A percentile compares a stretch with the other conserved stretches of the same genome.
Evolutionary conservation across 1,140 invertebrate genomes (phyloP).

Genomic region (Trachymyrmex septentrionalis): DNA sequence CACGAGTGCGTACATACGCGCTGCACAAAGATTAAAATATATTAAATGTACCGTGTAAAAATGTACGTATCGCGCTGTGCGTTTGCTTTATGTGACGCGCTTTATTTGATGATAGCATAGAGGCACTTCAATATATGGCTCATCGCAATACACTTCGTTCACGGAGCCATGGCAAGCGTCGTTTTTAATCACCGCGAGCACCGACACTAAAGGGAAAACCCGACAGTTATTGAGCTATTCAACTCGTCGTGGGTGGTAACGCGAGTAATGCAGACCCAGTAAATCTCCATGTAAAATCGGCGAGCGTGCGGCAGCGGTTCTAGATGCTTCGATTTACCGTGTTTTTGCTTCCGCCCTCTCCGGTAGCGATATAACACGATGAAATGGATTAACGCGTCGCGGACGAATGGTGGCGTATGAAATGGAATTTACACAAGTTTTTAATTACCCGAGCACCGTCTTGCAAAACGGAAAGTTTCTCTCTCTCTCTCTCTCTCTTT

Average conservation of each 20-base stretch:
- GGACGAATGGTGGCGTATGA: constrained; percentile 4
- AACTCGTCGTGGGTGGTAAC: constrained; percentile 46
- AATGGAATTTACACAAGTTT: constrained; percentile 68
- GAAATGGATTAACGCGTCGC: constrained; percentile 18
- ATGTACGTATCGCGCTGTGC: background rate
- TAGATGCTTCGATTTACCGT: constrained; percentile 13
- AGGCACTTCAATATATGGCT: constrained; percentile 34
- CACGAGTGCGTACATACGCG: background rate
- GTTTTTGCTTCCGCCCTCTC: constrained; percentile 19
- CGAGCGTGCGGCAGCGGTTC: background rate
- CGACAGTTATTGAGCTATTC: constrained; percentile 55
- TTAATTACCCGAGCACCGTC: constrained; percentile 66
- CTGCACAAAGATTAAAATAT: background rate
- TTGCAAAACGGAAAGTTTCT: constrained; percentile 50
- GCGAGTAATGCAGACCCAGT: constrained; percentile 16
- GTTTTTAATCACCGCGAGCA: constrained; percentile 55
- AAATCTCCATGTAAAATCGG: constrained; percentile 22
- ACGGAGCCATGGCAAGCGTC: background rate
- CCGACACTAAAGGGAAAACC: constrained; percentile 31
- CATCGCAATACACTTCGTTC: constrained; percentile 20
- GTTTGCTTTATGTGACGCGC: constrained; percentile 2
- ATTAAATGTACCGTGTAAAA: constrained; percentile 5
- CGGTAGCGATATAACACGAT: background rate
- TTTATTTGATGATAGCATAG: background rate
- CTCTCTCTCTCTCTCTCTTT: background rate